Percentiles rank a stretch among this genome's conserved stretches.
phyloP scores from a whole-genome alignment of 2,888 invertebrate species.

The Pteria penguin region DNA sequence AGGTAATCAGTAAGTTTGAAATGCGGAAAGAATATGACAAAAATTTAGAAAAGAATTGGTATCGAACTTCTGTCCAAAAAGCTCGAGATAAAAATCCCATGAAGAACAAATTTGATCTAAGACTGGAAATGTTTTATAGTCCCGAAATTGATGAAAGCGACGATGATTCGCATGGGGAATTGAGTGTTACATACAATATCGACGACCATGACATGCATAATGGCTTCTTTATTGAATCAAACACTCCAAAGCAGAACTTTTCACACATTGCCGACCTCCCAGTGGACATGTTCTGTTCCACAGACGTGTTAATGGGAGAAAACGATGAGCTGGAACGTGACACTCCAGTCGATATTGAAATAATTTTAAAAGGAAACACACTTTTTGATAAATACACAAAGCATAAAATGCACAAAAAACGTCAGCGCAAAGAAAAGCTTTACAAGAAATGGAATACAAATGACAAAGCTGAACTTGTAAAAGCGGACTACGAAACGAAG shows the following conservation, averaged over 20 bases:
- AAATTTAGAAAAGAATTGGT: constrained; percentile 58
- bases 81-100: constrained; percentile 14
- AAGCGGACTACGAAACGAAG: constrained; percentile 13
- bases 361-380: constrained; percentile 50
- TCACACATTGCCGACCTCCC: not conserved
- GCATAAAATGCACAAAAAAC: constrained; percentile 54
- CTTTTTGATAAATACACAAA: constrained; percentile 53
- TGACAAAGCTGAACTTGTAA: constrained; percentile 1
- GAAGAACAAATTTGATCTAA: constrained; percentile 33
- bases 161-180: constrained; percentile 1
- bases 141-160: constrained; percentile 46
- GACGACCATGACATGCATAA: constrained; percentile 34
- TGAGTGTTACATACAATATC: constrained; percentile 33
- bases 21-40: constrained; percentile 51
- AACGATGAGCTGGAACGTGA: constrained; percentile 35
- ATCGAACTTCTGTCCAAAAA: constrained; percentile 43
- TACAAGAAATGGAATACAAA: constrained; percentile 26
- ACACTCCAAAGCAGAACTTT: not conserved
- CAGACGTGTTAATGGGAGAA: constrained; percentile 38
- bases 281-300: constrained; percentile 25
- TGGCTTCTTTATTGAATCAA: not conserved
- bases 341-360: constrained; percentile 52
- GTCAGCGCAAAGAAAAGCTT: constrained; percentile 46
- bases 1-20: constrained; percentile 28
- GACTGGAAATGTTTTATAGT: constrained; percentile 54